Evolutionary conservation across 2,113 vertebrate species (phyloP), one percentile per base, ranked within the genome.

Genomic region (Astatoreochromis straeleni): DNA sequence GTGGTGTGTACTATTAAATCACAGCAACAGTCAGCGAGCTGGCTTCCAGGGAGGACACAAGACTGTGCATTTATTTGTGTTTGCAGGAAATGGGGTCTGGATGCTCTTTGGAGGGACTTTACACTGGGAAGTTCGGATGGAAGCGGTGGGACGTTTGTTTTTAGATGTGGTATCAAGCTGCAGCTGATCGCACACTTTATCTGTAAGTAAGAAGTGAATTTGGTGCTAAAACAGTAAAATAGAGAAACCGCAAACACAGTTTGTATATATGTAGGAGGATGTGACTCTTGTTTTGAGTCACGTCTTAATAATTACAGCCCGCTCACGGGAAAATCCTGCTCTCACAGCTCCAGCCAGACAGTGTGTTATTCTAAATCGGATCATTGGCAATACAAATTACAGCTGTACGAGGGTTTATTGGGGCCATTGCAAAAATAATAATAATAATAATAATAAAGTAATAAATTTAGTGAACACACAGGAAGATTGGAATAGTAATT

Each of bases 161-260:
- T 84, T 33, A 84, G 63, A 85, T 45, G 4, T 24, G 5, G 21
- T 35, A 58, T 35, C 70, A 80, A 73, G 51, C 63, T 21, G 19
- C 57, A n/a, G 85, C 73, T 85, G 58, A 53, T 14, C 45, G 54
- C 47, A 13, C 33, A 78, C 26, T 11, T 31, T 31, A 57, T 75
- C 75, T n/a, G n/a, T 65, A 63, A 84, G 38, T 38, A 19, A 63
- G 83, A 92, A 55, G 90, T 88, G 73, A 90, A 87, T 78, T 7
- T 45, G 49, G 42, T 51, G 19, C 82, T 21, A 26, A 17, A 17
- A 19, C 7, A 68, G 10, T 4, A 29, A 45, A 70, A 81, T 4
- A 29, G 7, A n/a, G 16, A 51, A 58, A 14, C 35, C 3, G 45
- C n/a, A 38, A 49, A 68, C 16, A 7, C 21, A 10, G 3, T 33